A percentile compares a stretch with the other conserved stretches of the same genome.
phyloP scores from a whole-genome alignment of 1,140 invertebrate species.

The Hyles vespertilio region DNA sequence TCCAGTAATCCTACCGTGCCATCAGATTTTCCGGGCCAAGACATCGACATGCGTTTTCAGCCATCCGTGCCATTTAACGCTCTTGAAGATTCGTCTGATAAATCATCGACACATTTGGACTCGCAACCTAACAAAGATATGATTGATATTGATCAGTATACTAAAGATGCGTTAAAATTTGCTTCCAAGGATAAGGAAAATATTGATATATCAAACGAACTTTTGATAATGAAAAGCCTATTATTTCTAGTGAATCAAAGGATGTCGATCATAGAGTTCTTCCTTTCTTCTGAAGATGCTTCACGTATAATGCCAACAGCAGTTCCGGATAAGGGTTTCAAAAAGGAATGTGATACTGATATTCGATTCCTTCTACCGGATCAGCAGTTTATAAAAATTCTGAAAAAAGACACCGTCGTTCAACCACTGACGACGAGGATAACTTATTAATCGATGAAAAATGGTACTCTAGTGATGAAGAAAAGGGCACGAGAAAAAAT shows the following conservation, averaged over 20 bases:
- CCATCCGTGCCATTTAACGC: constrained; percentile 28
- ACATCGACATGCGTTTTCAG: constrained; percentile 76
- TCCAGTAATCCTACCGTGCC: constrained; percentile 36
- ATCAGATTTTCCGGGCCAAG: constrained; percentile 58
- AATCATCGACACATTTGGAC: constrained; percentile 35
- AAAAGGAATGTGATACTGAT: constrained; percentile 72
- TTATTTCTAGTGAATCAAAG: constrained; percentile 57
- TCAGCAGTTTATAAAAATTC: constrained; percentile 57
- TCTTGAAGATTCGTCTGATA: constrained; percentile 37
- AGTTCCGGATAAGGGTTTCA: constrained; percentile 49
- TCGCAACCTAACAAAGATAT: constrained; percentile 52
- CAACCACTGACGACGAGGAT: constrained; percentile 74
- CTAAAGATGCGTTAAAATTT: constrained; percentile 74
- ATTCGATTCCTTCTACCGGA: constrained; percentile 65
- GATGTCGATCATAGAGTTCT: constrained; percentile 75
- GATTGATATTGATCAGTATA: constrained; percentile 74
- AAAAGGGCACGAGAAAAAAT: constrained; percentile 70
- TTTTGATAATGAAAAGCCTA: constrained; percentile 45
- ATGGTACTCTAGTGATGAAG: constrained; percentile 88
- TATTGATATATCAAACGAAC: constrained; percentile 66
- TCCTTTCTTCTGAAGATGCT: constrained; percentile 58
- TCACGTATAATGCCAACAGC: constrained; percentile 33
- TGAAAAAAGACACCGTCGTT: constrained; percentile 63
- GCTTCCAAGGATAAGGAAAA: constrained; percentile 67
- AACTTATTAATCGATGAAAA: constrained; percentile 79